Evolutionary conservation across 2,888 invertebrate species (phyloP), one percentile per base, ranked within the genome.

Genomic region (Charanyca ferruginea): DNA sequence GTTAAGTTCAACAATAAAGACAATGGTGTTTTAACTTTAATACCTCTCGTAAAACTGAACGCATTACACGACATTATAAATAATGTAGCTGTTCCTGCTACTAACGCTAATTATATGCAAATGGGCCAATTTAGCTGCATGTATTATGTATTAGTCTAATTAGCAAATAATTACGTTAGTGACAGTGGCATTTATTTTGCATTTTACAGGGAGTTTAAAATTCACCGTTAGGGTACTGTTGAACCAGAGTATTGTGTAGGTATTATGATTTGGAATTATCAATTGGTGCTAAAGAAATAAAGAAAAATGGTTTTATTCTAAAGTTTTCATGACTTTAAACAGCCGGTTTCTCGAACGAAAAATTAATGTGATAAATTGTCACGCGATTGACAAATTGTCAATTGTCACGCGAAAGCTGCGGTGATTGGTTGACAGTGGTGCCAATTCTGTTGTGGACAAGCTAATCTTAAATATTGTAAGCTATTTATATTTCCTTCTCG

Each of bases 101-200:
- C 32, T 23, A 45, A 55, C n/a, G 20, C 23, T 58, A 66, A 76
- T 77, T 64, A 57, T 38, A 81, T 68, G 66, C 71, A 73, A 83
- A 80, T 73, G 18, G 51, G 51, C 48, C 70, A 73, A 80, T 80
- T 74, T 66, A 69, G 20, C 51, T 64, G 62, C 61, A 74, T 45
- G 53, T 60, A 23, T 60, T 60, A 51, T 67, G 48, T 66, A 58
- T 60, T 73, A 42, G 55, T 55, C 49, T 76, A 64, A 80, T 83
- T 76, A 76, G 55, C 49, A 28, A 69, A 49, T 78, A 69, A 71
- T 80, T 71, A 71, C 49, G 16, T 35, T 54, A n/a, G 6, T 59
- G 32, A 35, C 52, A n/a, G 6, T 59, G 32, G 41, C 52, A 55
- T 66, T 63, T 48, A 45, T 72, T 72, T 67, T 45, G 20, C 51